A percentile compares a stretch with the other conserved stretches of the same genome.
phyloP scores from a whole-genome alignment of 2,113 vertebrate species.

The Acanthisitta chloris region DNA sequence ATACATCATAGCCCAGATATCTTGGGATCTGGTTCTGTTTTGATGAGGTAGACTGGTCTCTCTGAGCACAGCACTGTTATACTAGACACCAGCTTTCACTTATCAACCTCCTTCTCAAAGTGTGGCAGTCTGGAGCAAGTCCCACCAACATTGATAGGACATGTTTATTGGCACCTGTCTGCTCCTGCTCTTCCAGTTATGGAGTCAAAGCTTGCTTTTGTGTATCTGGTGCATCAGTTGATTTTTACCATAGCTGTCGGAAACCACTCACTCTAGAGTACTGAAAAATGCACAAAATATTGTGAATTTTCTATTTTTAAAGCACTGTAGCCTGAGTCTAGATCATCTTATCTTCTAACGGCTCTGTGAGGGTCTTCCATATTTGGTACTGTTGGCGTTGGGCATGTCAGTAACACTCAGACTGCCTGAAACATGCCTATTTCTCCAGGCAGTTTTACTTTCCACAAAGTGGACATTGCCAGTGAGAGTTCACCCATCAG shows the following conservation, averaged over 20 bases:
- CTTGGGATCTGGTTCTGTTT: background rate
- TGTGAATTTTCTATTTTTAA: background rate
- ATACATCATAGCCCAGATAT: background rate
- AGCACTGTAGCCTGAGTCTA: background rate
- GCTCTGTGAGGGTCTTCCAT: background rate
- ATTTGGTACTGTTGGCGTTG: background rate
- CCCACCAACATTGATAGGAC: background rate
- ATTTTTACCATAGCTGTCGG: background rate
- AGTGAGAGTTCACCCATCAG: background rate
- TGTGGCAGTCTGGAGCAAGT: background rate
- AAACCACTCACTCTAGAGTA: background rate
- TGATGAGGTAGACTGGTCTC: background rate
- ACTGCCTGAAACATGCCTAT: fast-evolving
- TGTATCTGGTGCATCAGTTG: background rate
- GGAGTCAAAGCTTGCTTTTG: background rate
- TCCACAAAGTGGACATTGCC: background rate
- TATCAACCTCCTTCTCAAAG: background rate
- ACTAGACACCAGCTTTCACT: background rate
- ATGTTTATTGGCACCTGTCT: background rate
- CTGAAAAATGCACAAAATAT: background rate
- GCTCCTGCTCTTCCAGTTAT: background rate
- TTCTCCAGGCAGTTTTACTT: background rate
- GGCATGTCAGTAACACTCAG: background rate
- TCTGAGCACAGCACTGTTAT: background rate
- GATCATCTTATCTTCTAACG: background rate